A percentile compares a stretch with the other conserved stretches of the same genome.
Evolutionary conservation across 2,888 invertebrate genomes (phyloP).

Genomic region (Prostheceraeus crozeri): DNA sequence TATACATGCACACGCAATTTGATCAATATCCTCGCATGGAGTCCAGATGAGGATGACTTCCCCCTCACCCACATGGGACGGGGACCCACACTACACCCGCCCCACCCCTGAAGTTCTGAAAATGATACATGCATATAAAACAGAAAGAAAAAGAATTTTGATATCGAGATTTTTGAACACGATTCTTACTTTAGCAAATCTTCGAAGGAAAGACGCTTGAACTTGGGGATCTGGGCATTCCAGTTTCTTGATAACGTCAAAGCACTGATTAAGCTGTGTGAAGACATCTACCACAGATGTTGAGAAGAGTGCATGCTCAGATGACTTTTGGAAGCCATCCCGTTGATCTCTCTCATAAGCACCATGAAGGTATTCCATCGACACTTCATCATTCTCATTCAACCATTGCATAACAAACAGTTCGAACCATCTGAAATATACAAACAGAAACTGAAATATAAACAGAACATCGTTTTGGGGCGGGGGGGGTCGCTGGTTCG

Average conservation of each 20-base stretch:
- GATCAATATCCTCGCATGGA: no score
- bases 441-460: background rate
- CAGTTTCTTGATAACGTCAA: conserved; percentile 94
- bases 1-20: no score
- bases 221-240: conserved; percentile 99
- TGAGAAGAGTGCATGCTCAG: conserved; percentile 95
- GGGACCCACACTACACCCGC: no score
- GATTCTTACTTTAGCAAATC: conserved; percentile 74
- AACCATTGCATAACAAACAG: conserved; percentile 99
- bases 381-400: conserved; percentile 98
- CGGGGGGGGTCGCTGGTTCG: no score
- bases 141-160: no score
- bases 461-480: background rate
- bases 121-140: no score
- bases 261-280: conserved; percentile 96
- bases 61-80: no score
- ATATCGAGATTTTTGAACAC: conserved; percentile 41
- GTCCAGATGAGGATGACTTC: no score
- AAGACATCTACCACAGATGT: conserved; percentile 99
- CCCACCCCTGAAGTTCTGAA: no score
- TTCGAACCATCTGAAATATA: conserved; percentile 75
- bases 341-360: conserved; percentile 67
- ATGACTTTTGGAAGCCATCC: conserved; percentile 79
- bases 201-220: conserved; percentile 95
- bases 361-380: conserved; percentile 92